phyloP scores from a whole-genome alignment of 2,113 vertebrate genomes.

The Marcusenius ussheri region DNA sequence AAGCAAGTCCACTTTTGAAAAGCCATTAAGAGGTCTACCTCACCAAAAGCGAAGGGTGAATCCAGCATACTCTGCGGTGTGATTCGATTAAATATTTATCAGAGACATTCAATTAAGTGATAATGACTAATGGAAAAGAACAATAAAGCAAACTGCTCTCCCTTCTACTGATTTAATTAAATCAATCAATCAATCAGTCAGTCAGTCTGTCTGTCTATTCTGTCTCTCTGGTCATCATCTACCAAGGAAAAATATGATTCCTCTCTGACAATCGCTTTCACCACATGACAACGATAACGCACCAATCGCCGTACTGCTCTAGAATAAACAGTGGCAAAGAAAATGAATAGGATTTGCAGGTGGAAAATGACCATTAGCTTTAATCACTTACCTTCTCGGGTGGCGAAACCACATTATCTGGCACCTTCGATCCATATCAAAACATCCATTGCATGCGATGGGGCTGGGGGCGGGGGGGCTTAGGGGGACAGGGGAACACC shows the following conservation, averaged over 20 bases:
- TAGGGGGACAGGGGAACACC: slow-evolving; percentile 60
- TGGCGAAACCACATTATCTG: slow-evolving; percentile 80
- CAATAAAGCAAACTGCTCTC: slow-evolving; percentile 37
- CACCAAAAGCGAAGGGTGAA: slow-evolving; percentile 41
- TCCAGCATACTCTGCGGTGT: slow-evolving; percentile 49
- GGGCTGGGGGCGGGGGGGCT: slow-evolving; percentile 31
- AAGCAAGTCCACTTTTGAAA: slow-evolving; percentile 36
- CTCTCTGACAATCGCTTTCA: slow-evolving; percentile 24
- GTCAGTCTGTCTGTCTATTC: slow-evolving; percentile 25
- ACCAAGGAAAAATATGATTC: slow-evolving; percentile 21
- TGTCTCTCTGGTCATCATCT: slow-evolving; percentile 35
- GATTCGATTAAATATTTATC: slow-evolving; percentile 56
- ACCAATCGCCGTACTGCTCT: neutral
- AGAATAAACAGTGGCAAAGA: slow-evolving; percentile 82
- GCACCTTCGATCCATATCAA: slow-evolving; percentile 93
- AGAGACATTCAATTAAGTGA: slow-evolving; percentile 52
- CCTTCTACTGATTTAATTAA: slow-evolving; percentile 39
- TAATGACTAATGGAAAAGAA: slow-evolving; percentile 45
- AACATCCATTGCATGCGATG: slow-evolving; percentile 89
- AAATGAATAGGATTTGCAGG: slow-evolving; percentile 82
- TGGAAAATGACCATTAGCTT: slow-evolving; percentile 90
- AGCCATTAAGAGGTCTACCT: slow-evolving; percentile 44
- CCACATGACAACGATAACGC: slow-evolving; percentile 33
- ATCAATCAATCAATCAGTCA: slow-evolving; percentile 24
- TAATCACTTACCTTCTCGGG: slow-evolving; percentile 92